Percentiles rank a stretch among this genome's conserved stretches.
Evolutionary conservation across 92 coral and sea anemone genomes (phyloP).

Genomic region (Zoanthus sansibaricus): DNA sequence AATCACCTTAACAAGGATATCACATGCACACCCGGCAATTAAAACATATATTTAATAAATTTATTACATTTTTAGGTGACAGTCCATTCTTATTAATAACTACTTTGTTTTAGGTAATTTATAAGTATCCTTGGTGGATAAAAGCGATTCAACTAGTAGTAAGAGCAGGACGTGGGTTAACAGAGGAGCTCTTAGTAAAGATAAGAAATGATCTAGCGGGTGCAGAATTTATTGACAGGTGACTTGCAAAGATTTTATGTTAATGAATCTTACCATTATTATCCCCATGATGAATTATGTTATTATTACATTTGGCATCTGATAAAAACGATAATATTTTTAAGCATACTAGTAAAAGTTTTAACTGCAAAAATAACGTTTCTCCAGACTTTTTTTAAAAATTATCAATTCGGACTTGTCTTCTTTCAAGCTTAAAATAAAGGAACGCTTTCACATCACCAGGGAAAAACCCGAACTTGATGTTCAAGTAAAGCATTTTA

Average conservation of each 20-base stretch:
- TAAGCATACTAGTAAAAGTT: too few species aligned
- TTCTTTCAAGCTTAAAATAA: too few species aligned
- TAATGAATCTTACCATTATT: not conserved
- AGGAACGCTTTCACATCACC: too few species aligned
- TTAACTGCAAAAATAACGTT: too few species aligned
- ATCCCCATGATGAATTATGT: too few species aligned
- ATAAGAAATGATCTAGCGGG: conserved; percentile 81
- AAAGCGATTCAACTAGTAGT: conserved; percentile 59
- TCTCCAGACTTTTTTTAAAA: too few species aligned
- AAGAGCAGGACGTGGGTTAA: conserved; percentile 44
- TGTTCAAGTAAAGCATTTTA: too few species aligned
- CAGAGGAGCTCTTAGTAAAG: conserved; percentile 66
- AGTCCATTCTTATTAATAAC: not conserved
- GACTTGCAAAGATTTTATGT: not conserved
- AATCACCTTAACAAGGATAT: not conserved
- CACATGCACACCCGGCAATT: not conserved
- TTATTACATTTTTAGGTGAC: too few species aligned
- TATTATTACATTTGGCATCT: too few species aligned
- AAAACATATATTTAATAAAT: not conserved
- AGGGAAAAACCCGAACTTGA: too few species aligned
- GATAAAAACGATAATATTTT: too few species aligned
- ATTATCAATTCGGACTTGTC: too few species aligned
- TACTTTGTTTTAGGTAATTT: conserved; percentile 65
- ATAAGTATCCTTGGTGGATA: conserved; percentile 95
- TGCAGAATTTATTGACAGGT: conserved; percentile 71